Evolutionary conservation across 2,797 vertebrate genomes (phyloP).

Genomic region (Rhynchonycteris naso): DNA sequence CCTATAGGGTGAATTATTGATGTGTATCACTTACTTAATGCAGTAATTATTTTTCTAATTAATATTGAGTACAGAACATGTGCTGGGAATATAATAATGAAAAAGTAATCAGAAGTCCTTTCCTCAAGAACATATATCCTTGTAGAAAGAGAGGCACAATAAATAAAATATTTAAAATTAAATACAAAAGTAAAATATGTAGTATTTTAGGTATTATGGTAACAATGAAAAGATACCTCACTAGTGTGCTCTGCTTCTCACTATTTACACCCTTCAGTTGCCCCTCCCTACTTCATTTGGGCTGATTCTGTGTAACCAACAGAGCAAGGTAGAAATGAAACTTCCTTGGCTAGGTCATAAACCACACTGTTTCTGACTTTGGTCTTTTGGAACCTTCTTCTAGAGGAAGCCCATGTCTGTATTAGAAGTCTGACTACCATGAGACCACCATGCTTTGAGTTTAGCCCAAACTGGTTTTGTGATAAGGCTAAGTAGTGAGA

Average conservation of each 20-base stretch:
- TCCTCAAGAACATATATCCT: background rate
- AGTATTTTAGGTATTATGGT: background rate
- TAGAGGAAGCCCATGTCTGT: background rate
- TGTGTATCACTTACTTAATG: background rate
- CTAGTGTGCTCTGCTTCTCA: background rate
- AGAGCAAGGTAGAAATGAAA: background rate
- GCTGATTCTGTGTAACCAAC: background rate
- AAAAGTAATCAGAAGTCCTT: background rate
- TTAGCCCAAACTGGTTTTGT: background rate
- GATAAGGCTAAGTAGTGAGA: background rate
- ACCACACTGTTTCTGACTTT: background rate
- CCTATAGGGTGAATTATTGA: background rate
- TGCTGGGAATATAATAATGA: background rate
- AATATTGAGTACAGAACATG: background rate
- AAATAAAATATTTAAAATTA: background rate
- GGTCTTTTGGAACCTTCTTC: background rate
- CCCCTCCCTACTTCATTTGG: background rate
- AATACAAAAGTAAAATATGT: background rate
- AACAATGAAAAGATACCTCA: background rate
- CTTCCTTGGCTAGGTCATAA: background rate
- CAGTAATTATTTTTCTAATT: conserved; percentile 2
- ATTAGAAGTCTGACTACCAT: background rate
- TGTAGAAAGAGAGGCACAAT: background rate
- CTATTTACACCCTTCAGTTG: background rate
- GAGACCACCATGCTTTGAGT: background rate